Conservation (phyloP, 1,140 invertebrate genomes). For the Zaprionus africanus region DNA sequence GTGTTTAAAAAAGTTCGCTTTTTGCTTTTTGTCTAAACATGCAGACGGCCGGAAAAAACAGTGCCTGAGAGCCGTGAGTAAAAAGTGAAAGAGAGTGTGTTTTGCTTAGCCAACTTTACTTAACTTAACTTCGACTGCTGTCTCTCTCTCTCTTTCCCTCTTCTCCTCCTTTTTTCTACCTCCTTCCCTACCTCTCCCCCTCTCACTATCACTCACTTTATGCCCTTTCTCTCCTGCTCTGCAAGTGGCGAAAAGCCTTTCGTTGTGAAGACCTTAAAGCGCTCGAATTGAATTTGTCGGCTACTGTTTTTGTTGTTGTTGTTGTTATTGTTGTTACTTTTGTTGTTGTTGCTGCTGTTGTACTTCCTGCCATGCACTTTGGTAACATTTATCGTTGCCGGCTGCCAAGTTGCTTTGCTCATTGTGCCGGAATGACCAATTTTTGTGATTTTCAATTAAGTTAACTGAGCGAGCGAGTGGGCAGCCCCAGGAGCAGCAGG, state of each 20-base stretch:
- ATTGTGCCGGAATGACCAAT: conserved; percentile 80
- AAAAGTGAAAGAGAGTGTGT: conserved; percentile 32
- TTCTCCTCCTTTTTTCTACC: not conserved
- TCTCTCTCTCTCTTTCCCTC: not conserved
- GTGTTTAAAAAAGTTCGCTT: conserved; percentile 45
- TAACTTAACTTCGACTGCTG: conserved; percentile 45
- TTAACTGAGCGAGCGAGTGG: conserved; percentile 55
- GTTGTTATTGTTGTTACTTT: conserved; percentile 12
- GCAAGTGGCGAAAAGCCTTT: conserved; percentile 51
- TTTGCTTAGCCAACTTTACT: conserved; percentile 51
- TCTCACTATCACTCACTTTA: not conserved
- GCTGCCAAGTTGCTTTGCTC: conserved; percentile 69
- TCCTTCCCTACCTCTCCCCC: not conserved
- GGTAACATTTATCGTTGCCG: conserved; percentile 58
- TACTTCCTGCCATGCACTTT: conserved; percentile 58
- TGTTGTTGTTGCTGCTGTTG: conserved; percentile 35
- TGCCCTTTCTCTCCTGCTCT: not conserved
- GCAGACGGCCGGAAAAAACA: conserved; percentile 49
- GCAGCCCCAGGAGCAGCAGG: not conserved
- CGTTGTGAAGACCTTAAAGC: conserved; percentile 45
- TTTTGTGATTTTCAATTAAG: conserved; percentile 83
- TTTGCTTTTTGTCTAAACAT: conserved; percentile 59
- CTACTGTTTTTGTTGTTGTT: conserved; percentile 16
- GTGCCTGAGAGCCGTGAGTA: conserved; percentile 5
- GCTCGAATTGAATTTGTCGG: conserved; percentile 58